Conservation (phyloP, 2,888 invertebrate species). For the Notodonta dromedarius region DNA sequence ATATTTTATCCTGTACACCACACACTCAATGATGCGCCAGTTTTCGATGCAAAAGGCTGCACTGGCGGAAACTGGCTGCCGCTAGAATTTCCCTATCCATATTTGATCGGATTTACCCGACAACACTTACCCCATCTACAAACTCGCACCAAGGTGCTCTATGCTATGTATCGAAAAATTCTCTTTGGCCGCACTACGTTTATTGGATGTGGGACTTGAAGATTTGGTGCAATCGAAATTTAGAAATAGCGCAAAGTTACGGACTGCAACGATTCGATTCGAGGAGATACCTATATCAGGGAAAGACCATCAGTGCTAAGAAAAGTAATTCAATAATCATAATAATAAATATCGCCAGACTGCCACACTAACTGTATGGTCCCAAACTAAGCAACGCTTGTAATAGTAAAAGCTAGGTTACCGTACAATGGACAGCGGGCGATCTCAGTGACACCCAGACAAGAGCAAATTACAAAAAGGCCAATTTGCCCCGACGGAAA, state of each 20-base stretch:
- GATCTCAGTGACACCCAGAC: too few species aligned
- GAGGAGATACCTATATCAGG: too few species aligned
- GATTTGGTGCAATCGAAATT: constrained; percentile 22
- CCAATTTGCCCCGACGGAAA: too few species aligned
- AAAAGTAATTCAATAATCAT: too few species aligned
- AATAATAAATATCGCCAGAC: too few species aligned
- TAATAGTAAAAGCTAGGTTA: too few species aligned
- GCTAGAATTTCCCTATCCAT: constrained; percentile 62
- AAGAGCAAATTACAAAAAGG: too few species aligned
- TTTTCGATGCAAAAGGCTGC: constrained; percentile 55
- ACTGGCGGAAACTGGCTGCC: constrained; percentile 47
- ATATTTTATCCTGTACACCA: constrained; percentile 8
- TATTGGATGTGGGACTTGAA: constrained; percentile 27
- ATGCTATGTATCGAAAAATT: constrained; percentile 54
- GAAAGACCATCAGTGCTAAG: too few species aligned
- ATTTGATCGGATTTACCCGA: constrained; percentile 68
- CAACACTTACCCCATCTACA: constrained; percentile 59
- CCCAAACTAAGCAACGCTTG: too few species aligned
- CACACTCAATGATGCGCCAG: constrained; percentile 49
- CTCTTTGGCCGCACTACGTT: constrained; percentile 40
- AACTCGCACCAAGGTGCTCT: constrained; percentile 54
- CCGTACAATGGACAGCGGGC: too few species aligned
- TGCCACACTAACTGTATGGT: too few species aligned
- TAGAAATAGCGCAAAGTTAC: constrained; percentile 2
- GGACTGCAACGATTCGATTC: too few species aligned